Percentiles rank a stretch among this genome's conserved stretches.
Evolutionary conservation across 2,113 vertebrate species (phyloP).

Genomic region (Rousettus leschenaultii): DNA sequence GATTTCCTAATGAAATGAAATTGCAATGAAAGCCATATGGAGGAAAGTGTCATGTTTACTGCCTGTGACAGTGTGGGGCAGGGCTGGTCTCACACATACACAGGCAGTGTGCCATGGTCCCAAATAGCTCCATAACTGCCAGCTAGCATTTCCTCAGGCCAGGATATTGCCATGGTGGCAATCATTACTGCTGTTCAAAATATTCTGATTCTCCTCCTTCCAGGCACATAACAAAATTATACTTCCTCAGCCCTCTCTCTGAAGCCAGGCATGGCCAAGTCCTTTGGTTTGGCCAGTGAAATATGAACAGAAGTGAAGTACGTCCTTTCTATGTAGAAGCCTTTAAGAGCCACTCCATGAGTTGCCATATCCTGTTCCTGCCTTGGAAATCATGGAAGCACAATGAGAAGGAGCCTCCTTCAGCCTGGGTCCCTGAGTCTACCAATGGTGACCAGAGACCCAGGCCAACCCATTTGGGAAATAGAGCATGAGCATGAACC

Average conservation of each 20-base stretch:
- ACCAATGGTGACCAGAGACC: neutral
- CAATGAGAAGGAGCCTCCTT: neutral
- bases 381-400: neutral
- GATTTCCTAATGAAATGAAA: conserved; percentile 60
- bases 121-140: neutral
- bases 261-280: neutral
- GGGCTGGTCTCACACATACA: neutral
- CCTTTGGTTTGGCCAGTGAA: neutral
- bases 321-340: neutral
- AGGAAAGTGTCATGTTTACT: conserved; percentile 10
- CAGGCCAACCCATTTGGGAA: neutral
- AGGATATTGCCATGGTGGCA: neutral
- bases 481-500: neutral
- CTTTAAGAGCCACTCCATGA: neutral
- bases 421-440: neutral
- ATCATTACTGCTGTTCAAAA: neutral
- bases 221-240: neutral
- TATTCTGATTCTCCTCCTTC: neutral
- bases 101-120: neutral
- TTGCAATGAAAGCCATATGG: conserved; percentile 43
- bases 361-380: neutral
- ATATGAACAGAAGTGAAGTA: neutral
- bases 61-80: neutral
- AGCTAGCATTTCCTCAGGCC: neutral
- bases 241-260: neutral